phyloP scores from a whole-genome alignment of 2,888 invertebrate genomes.

The Xylota segnis region DNA sequence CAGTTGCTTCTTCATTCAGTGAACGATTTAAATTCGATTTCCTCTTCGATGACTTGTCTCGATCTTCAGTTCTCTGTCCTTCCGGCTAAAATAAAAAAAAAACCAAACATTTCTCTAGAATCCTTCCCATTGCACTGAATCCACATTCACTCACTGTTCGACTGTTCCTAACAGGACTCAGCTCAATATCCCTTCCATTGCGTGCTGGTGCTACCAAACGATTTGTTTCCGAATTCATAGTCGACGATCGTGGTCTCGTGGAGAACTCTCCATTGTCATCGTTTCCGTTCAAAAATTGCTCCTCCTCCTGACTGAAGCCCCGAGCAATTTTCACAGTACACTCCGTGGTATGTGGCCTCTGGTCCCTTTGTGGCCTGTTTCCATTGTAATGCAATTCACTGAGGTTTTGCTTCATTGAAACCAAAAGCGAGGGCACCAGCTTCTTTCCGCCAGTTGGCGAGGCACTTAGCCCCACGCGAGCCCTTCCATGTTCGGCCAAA shows the following conservation, averaged over 20 bases:
- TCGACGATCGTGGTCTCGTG: slow-evolving; percentile 81
- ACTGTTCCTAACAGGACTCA: slow-evolving; percentile 82
- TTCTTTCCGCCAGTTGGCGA: slow-evolving; percentile 77
- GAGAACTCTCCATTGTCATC: slow-evolving; percentile 52
- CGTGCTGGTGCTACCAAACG: slow-evolving; percentile 34
- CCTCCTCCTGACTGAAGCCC: slow-evolving; percentile 54
- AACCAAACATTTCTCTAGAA: slow-evolving; percentile 23
- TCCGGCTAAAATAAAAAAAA: slow-evolving; percentile 79
- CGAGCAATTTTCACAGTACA: slow-evolving; percentile 79
- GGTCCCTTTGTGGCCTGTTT: slow-evolving; percentile 68
- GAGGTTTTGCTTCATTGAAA: slow-evolving; percentile 83
- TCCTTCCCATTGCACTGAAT: background rate
- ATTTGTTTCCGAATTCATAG: slow-evolving; percentile 80
- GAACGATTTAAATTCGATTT: slow-evolving; percentile 88
- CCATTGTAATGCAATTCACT: slow-evolving; percentile 82
- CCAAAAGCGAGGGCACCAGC: slow-evolving; percentile 80
- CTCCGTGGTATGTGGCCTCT: slow-evolving; percentile 78
- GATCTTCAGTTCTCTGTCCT: slow-evolving; percentile 84
- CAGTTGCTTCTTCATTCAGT: slow-evolving; percentile 84
- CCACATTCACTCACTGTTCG: slow-evolving; percentile 79
- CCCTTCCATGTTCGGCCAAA: slow-evolving; percentile 29
- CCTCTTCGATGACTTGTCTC: slow-evolving; percentile 88
- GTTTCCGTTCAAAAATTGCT: slow-evolving; percentile 61
- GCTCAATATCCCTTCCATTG: slow-evolving; percentile 70
- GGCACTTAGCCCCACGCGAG: slow-evolving; percentile 40